Evolutionary conservation across 2,797 vertebrate species (phyloP).

Genomic region (Bradypodion pumilum): DNA sequence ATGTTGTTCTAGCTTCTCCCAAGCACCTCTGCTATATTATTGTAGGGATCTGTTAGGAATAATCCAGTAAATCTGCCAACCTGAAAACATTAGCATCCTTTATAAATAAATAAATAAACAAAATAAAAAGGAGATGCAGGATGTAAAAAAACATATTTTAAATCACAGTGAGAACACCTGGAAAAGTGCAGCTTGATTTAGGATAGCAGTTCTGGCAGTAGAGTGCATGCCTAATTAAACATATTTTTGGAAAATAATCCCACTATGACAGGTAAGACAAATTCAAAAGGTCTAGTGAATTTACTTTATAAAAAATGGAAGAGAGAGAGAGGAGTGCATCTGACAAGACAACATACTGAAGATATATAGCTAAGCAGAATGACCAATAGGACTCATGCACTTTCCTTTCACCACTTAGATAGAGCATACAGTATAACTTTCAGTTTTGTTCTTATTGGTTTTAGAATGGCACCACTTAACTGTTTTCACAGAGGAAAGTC

Average conservation of each 20-base stretch:
- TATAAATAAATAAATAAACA: too few relatives aligned
- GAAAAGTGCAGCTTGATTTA: slow-evolving; percentile 49
- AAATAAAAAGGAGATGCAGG: background rate
- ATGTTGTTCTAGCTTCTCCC: background rate
- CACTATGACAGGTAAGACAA: slow-evolving; percentile 42
- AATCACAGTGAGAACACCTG: slow-evolving; percentile 46
- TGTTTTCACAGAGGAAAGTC: background rate
- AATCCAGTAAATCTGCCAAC: background rate
- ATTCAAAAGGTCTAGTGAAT: slow-evolving; percentile 27
- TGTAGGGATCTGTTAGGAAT: background rate
- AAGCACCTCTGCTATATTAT: background rate
- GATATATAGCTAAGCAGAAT: background rate
- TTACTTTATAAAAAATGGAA: slow-evolving; percentile 28
- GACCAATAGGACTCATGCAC: background rate
- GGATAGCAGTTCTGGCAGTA: slow-evolving; percentile 35
- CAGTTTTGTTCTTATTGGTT: too few relatives aligned
- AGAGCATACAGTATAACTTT: too few relatives aligned
- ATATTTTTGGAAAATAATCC: slow-evolving; percentile 46
- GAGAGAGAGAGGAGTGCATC: background rate
- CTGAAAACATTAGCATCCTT: background rate
- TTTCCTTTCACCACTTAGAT: background rate
- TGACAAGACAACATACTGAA: slow-evolving; percentile 29
- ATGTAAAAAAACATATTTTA: slow-evolving; percentile 10
- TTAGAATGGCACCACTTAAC: background rate
- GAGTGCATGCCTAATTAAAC: slow-evolving; percentile 48